Evolutionary conservation across 2,113 vertebrate genomes (phyloP).

Genomic region (Lathamus discolor): DNA sequence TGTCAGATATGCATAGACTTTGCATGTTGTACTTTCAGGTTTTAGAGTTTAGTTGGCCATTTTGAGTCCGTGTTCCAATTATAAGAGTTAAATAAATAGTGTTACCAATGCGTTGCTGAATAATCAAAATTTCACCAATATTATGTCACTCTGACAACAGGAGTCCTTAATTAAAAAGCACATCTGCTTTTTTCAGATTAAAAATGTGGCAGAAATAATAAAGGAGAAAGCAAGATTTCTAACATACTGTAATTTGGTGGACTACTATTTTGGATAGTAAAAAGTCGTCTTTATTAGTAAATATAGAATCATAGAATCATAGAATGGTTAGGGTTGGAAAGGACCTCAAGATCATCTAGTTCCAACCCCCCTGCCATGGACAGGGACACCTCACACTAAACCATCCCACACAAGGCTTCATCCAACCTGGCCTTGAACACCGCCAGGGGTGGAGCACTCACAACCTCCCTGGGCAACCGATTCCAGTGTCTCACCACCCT

Average conservation of each 20-base stretch:
- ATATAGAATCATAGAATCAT: background rate
- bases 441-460: too few species aligned
- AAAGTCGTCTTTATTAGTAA: background rate
- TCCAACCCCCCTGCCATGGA: too few species aligned
- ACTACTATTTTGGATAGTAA: background rate
- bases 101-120: background rate
- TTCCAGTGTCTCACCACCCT: too few species aligned
- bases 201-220: background rate
- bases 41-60: background rate
- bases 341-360: too few species aligned
- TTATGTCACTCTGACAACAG: background rate
- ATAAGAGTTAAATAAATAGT: background rate
- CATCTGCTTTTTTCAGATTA: background rate
- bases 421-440: too few species aligned
- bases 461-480: too few species aligned
- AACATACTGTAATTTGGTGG: background rate
- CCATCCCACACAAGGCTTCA: too few species aligned
- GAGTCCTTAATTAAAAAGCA: background rate
- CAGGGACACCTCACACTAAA: too few species aligned
- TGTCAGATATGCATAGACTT: background rate
- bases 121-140: background rate
- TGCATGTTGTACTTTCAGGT: background rate
- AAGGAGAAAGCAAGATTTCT: background rate
- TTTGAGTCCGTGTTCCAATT: background rate
- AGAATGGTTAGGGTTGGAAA: too few species aligned